These are phyloP conservation scores for Pipra filicauda DNA, from an alignment of 2,113 vertebrate genomes.

Conservation along the genomic window DNA sequence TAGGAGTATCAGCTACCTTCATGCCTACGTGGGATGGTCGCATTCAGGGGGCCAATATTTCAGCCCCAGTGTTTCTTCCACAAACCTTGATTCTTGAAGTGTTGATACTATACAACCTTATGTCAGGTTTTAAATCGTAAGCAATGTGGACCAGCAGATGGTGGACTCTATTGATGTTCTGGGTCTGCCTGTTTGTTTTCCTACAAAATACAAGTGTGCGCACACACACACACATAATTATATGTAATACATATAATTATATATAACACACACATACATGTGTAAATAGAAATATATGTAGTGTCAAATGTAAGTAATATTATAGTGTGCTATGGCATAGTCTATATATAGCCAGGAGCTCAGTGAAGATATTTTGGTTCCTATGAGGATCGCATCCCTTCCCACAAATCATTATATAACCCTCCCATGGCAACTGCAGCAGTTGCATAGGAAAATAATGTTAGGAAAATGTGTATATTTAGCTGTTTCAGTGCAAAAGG, in stretches of 20 bases:
- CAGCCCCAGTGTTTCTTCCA: not conserved
- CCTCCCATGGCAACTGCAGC: conserved; percentile 29
- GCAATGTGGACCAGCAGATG: accelerated
- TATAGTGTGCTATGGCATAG: not conserved
- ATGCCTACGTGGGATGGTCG: accelerated
- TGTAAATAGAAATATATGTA: not conserved
- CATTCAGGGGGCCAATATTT: not conserved
- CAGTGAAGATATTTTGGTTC: not conserved
- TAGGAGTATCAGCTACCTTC: not conserved
- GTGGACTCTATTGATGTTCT: not conserved
- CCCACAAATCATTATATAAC: not conserved
- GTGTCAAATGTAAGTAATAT: not conserved
- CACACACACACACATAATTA: too few species aligned
- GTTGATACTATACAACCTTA: not conserved
- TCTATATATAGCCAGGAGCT: not conserved
- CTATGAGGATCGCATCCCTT: not conserved
- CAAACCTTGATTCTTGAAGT: not conserved
- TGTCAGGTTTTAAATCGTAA: not conserved
- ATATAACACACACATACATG: not conserved
- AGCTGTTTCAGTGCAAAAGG: not conserved
- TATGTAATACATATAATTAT: not conserved
- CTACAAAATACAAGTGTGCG: accelerated
- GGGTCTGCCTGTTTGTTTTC: not conserved
- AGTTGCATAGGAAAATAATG: not conserved
- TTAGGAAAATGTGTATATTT: not conserved